Base-by-base conservation (phyloP, 2,888 invertebrate genomes). In the Eupithecia inturbata region DNA sequence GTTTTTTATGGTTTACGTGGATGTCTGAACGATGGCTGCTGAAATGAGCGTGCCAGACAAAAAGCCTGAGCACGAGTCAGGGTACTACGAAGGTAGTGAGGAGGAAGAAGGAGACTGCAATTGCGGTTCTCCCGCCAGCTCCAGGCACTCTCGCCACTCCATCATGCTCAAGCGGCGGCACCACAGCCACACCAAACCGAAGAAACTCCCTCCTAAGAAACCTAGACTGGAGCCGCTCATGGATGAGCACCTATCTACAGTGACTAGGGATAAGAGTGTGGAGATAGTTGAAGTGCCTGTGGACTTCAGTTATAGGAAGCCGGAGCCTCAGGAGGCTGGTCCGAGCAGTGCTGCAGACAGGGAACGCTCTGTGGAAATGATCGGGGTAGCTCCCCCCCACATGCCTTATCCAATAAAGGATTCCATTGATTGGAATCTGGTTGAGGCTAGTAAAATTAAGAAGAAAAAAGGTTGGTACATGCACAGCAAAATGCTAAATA, bases 1-100 rank as follows among this genome's bases (percentile, higher is more conserved):
- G 66, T 67, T 70, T 68, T 53, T 70, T 80, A 93, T 93, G 93
- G 88, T 92, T 86, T 86, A 91, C 87, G 86, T 86, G 84, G 85
- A 87, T 86, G 89, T 87, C 83, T 93, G 85, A 93, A 87, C 92
- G 92, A 94, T 94, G 94, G 93, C 94, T 85, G 91, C 89, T 85
- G 95, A 95, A 86, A 96, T 96, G 96, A 95, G 94, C 85, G 91
- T 95, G 81, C 95, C 96, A 81, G 93, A 94, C 85, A 96, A 96
- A 83, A 96, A 96, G 83, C 95, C 96, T 82, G 96, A 96, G 82
- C 96, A 97, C 95, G 97, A 97, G 94, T 97, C 97, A 89, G 97
- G 97, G 79, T 97, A 97, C 89, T 97, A 97, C 95, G 97, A 97
- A 92, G 97, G 97, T 82, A 96, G 96, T 88, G 95, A 95, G 85